Evolutionary conservation across 2,888 invertebrate genomes (phyloP).

Genomic region (Acleris laterana): DNA sequence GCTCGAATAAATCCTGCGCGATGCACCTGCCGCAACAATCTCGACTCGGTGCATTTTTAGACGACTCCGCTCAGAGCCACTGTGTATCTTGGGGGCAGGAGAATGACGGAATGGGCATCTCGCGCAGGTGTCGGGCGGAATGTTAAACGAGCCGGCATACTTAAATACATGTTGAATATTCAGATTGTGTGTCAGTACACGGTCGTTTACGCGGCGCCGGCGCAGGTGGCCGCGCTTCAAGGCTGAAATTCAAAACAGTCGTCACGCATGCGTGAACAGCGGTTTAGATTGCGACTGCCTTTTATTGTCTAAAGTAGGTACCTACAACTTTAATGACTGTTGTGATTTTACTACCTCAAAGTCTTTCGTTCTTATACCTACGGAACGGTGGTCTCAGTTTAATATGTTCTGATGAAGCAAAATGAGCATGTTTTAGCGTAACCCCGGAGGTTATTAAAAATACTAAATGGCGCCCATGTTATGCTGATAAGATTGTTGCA

Average conservation of each 20-base stretch:
- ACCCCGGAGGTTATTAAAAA: neutral
- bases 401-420: neutral
- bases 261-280: slow-evolving; percentile 80
- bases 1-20: slow-evolving; percentile 78
- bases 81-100: slow-evolving; percentile 31
- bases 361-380: neutral
- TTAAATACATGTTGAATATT: slow-evolving; percentile 80
- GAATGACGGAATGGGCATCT: slow-evolving; percentile 66
- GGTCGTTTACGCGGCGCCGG: slow-evolving; percentile 86
- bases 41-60: slow-evolving; percentile 48
- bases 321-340: neutral
- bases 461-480: slow-evolving; percentile 30
- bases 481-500: slow-evolving; percentile 50
- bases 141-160: slow-evolving; percentile 74
- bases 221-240: slow-evolving; percentile 86
- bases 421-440: neutral
- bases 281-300: slow-evolving; percentile 63
- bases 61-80: slow-evolving; percentile 33
- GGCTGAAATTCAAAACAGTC: slow-evolving; percentile 84
- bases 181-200: slow-evolving; percentile 81
- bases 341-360: too few relatives aligned
- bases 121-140: slow-evolving; percentile 77
- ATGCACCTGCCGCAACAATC: slow-evolving; percentile 74
- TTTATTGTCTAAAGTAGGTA: slow-evolving; percentile 31
- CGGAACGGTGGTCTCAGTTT: neutral